Evolutionary conservation across 2,888 invertebrate species (phyloP).

Genomic region (Venusia cambrica): DNA sequence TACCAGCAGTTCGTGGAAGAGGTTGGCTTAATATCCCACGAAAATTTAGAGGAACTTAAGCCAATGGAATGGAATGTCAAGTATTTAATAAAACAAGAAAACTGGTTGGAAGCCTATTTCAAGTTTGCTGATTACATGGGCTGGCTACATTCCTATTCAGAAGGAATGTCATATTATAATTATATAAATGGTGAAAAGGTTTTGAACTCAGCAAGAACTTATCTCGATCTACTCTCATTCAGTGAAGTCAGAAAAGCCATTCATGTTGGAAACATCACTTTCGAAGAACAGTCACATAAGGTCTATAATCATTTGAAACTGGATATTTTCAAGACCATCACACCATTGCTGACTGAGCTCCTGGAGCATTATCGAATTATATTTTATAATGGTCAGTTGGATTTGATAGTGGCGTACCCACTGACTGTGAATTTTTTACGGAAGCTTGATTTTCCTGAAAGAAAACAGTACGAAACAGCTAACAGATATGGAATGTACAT

Average conservation of each 20-base stretch:
- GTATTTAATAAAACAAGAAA: conserved; percentile 80
- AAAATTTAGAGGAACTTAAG: conserved; percentile 78
- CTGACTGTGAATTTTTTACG: too few relatives aligned
- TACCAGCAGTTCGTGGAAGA: conserved; percentile 91
- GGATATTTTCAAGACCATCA: conserved; percentile 14
- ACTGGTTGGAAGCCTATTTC: conserved; percentile 85
- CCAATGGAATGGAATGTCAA: conserved; percentile 82
- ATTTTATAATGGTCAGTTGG: conserved; percentile 14
- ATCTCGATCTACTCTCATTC: too few relatives aligned
- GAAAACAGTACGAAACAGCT: too few relatives aligned
- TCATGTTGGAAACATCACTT: conserved; percentile 11
- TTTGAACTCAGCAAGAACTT: too few relatives aligned
- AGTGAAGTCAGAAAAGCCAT: conserved; percentile 5
- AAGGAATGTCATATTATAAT: too few relatives aligned
- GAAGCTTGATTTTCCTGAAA: too few relatives aligned
- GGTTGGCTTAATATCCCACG: conserved; percentile 84
- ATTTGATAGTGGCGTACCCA: conserved; percentile 8
- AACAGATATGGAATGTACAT: too few relatives aligned
- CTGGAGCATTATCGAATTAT: conserved; percentile 9
- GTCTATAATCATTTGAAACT: neutral
- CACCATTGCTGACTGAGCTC: conserved; percentile 13
- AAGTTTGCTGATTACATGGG: conserved; percentile 84
- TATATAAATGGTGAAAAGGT: neutral
- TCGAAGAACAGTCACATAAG: too few relatives aligned
- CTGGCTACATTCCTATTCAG: too few relatives aligned